Conservation (phyloP, 2,113 vertebrate genomes). For the Nerophis lumbriciformis region DNA sequence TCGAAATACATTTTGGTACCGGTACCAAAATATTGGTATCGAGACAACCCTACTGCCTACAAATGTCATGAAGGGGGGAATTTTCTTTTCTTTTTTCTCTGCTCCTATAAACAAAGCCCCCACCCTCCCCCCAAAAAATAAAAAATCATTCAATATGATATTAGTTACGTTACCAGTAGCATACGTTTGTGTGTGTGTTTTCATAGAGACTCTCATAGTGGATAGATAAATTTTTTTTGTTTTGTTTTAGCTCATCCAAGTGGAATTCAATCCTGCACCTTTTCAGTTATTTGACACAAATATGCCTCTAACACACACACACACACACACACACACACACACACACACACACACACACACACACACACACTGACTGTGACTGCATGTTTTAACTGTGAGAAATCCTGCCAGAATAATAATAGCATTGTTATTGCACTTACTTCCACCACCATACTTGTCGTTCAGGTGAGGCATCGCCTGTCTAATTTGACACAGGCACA, state of each 20-base stretch:
- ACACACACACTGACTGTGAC: constrained; percentile 2
- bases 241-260: constrained; percentile 4
- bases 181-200: not conserved
- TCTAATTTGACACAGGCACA: constrained; percentile 33
- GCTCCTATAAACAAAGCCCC: too few species aligned
- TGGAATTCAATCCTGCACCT: not conserved
- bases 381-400: constrained; percentile 7
- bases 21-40: too few species aligned
- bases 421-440: constrained; percentile 56
- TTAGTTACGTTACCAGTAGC: not conserved
- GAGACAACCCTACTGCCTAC: too few species aligned
- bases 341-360: not conserved
- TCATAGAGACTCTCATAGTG: not conserved
- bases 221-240: not conserved
- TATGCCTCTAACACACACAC: not conserved
- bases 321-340: not conserved
- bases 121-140: too few species aligned
- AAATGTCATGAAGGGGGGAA: too few species aligned
- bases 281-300: constrained; percentile 1
- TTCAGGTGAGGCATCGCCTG: constrained; percentile 47
- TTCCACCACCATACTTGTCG: constrained; percentile 39
- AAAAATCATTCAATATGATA: too few species aligned
- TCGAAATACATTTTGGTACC: too few species aligned
- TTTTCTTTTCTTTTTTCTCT: too few species aligned
- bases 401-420: constrained; percentile 47